Conservation (phyloP, 2,888 invertebrate genomes). For the Perizoma flavofasciatum region DNA sequence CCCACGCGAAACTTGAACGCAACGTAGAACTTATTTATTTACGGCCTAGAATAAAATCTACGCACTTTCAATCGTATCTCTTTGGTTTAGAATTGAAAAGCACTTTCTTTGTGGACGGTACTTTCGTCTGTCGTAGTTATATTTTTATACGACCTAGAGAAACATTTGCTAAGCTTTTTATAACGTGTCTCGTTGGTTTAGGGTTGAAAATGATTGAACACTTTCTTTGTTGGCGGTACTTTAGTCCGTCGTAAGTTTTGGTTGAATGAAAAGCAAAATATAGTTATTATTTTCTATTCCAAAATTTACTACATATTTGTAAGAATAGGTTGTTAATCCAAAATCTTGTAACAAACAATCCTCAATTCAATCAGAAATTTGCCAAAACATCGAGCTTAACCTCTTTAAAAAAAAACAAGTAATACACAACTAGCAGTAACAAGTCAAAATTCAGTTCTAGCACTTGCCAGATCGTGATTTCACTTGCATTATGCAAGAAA, state of each 20-base stretch:
- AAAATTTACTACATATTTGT: slow-evolving; percentile 2
- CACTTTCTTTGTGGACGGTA: slow-evolving; percentile 21
- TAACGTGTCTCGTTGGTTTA: slow-evolving; percentile 3
- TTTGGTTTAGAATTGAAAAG: slow-evolving; percentile 16
- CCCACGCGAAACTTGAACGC: slow-evolving; percentile 38
- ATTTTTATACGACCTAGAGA: slow-evolving; percentile 5
- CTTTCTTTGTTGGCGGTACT: slow-evolving; percentile 25
- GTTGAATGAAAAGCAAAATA: slow-evolving; percentile 4
- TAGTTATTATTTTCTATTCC: no score
- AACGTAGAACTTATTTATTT: slow-evolving; percentile 30
- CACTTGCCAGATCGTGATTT: no score
- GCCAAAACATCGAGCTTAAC: no score
- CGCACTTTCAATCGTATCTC: slow-evolving; percentile 5
- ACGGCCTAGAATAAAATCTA: slow-evolving; percentile 15
- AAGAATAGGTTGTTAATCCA: neutral
- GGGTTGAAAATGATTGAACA: neutral
- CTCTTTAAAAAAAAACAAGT: no score
- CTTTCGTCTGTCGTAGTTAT: slow-evolving; percentile 17
- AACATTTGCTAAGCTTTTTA: neutral
- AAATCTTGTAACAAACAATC: no score
- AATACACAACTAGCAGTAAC: no score
- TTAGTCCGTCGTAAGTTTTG: slow-evolving; percentile 12
- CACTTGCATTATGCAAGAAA: no score
- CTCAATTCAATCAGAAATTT: no score
- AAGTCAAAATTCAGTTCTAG: no score